phyloP scores from a whole-genome alignment of 2,888 invertebrate genomes.

The Hyposoter didymator region DNA sequence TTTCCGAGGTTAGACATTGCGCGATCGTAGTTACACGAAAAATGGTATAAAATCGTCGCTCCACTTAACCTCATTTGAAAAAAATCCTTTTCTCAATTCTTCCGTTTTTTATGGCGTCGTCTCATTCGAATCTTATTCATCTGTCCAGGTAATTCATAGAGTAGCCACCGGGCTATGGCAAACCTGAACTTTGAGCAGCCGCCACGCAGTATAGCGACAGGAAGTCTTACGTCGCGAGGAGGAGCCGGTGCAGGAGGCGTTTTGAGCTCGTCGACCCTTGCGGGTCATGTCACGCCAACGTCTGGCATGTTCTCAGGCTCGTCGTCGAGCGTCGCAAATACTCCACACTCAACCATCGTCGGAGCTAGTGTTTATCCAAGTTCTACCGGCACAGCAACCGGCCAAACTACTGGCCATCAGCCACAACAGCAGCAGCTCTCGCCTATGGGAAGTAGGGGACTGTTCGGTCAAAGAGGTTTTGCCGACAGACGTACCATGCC shows the following conservation, averaged over 20 bases:
- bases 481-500: conserved; percentile 90
- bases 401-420: conserved; percentile 82
- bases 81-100: background rate
- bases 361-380: conserved; percentile 82
- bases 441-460: conserved; percentile 87
- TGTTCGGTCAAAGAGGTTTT: conserved; percentile 93
- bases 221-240: conserved; percentile 88
- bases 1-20: conserved; percentile 15
- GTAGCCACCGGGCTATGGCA: conserved; percentile 91
- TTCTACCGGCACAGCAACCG: conserved; percentile 80
- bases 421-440: conserved; percentile 85
- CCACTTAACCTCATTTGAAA: background rate
- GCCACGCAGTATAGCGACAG: conserved; percentile 94
- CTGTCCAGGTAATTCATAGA: conserved; percentile 75
- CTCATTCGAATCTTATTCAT: background rate
- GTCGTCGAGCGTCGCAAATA: conserved; percentile 81
- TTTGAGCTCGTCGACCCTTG: conserved; percentile 86
- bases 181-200: conserved; percentile 96
- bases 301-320: conserved; percentile 87
- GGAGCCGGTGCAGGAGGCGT: conserved; percentile 88
- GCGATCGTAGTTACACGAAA: background rate
- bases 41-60: background rate
- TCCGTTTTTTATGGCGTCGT: background rate
- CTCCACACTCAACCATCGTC: conserved; percentile 81
- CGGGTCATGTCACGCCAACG: conserved; percentile 91